phyloP scores from a whole-genome alignment of 1,140 invertebrate species.

The Caerostris darwini region DNA sequence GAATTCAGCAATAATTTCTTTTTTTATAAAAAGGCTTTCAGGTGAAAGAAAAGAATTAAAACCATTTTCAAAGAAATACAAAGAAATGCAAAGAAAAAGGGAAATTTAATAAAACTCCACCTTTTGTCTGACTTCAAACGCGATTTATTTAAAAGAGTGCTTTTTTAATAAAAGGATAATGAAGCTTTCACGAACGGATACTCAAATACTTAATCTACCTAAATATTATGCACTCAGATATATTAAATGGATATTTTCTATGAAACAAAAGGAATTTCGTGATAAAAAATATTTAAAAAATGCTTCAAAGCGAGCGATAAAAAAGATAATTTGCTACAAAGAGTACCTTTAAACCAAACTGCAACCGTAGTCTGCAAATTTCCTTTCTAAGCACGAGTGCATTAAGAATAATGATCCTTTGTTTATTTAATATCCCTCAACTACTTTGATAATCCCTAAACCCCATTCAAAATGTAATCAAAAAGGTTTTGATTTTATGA shows the following conservation, averaged over 20 bases:
- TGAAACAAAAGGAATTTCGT: neutral
- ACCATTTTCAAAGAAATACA: neutral
- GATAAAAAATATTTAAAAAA: neutral
- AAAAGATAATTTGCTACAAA: neutral
- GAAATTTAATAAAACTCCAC: neutral
- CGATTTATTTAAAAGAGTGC: constrained; percentile 1
- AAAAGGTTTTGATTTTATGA: neutral
- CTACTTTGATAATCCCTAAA: neutral
- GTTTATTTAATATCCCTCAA: neutral
- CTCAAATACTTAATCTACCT: constrained; percentile 1
- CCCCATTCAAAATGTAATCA: neutral
- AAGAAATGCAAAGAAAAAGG: neutral
- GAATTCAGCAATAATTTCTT: neutral
- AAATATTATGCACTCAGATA: neutral
- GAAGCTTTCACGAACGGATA: neutral
- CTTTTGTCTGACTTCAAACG: neutral
- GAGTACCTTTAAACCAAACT: neutral
- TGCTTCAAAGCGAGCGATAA: neutral
- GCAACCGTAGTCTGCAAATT: neutral
- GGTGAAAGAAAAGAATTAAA: neutral
- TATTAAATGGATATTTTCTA: neutral
- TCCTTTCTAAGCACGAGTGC: neutral
- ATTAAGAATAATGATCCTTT: neutral
- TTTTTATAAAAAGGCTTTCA: neutral
- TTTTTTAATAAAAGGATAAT: neutral